Evolutionary conservation across 2,113 vertebrate genomes (phyloP).

Genomic region (Bubo scandiacus): DNA sequence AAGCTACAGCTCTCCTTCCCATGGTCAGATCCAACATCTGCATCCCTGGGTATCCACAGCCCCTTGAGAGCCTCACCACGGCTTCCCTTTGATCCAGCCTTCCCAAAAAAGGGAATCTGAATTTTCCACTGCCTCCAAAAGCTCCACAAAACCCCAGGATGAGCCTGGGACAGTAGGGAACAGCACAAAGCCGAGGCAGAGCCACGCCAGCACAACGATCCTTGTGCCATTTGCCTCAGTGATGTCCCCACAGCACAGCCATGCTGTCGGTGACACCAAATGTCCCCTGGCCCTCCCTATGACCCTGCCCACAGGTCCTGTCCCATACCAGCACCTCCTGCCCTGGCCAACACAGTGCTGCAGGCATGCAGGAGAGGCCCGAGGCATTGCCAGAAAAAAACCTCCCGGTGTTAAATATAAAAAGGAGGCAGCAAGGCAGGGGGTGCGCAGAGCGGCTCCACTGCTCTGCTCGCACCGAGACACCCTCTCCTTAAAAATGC

Average conservation of each 20-base stretch:
- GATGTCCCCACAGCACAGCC: neutral
- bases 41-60: neutral
- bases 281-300: neutral
- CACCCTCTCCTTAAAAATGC: neutral
- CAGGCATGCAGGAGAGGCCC: accelerated
- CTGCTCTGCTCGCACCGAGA: accelerated
- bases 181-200: neutral
- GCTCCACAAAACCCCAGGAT: neutral
- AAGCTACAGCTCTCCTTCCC: neutral
- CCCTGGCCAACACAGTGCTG: neutral
- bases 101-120: neutral
- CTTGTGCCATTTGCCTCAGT: accelerated
- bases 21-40: neutral
- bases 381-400: neutral
- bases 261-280: neutral
- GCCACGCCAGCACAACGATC: neutral
- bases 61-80: neutral
- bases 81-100: neutral
- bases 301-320: accelerated
- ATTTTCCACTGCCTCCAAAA: neutral
- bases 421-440: neutral
- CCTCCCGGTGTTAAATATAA: neutral
- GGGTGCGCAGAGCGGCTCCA: accelerated
- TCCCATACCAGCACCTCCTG: neutral
- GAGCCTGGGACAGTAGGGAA: neutral